Conservation (phyloP, 2,113 vertebrate genomes). For the Uria aalge region DNA sequence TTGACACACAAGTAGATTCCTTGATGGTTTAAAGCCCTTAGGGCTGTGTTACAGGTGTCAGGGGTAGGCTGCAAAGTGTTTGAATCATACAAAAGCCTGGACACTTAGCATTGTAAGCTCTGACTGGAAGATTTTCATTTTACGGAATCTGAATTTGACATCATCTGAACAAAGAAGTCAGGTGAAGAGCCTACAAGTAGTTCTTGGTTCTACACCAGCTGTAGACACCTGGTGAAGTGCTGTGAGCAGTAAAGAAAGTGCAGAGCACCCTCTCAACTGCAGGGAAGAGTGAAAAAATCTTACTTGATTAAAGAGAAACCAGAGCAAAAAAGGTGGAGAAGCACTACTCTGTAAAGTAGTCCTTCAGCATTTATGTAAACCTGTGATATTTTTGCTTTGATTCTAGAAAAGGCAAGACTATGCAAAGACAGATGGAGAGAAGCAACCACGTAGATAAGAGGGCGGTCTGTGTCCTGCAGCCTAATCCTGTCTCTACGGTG, state of each 20-base stretch:
- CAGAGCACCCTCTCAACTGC: background rate
- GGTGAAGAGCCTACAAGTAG: background rate
- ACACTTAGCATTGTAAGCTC: background rate
- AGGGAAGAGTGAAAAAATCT: background rate
- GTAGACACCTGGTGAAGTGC: background rate
- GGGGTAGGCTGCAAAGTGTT: background rate
- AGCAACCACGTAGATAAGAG: background rate
- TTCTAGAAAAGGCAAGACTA: background rate
- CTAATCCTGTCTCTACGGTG: background rate
- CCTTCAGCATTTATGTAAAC: background rate
- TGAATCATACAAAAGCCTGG: background rate
- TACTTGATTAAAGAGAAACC: background rate
- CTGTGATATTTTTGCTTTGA: background rate
- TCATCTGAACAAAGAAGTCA: background rate
- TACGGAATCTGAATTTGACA: background rate
- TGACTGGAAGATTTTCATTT: background rate
- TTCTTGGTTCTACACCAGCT: background rate
- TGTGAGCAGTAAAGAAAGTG: background rate
- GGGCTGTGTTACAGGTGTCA: background rate
- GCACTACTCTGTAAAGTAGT: background rate
- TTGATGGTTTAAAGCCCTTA: background rate
- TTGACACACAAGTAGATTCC: background rate
- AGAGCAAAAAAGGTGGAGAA: background rate
- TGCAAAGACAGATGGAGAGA: background rate
- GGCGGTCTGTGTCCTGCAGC: background rate